Evolutionary conservation across 1,140 invertebrate species (phyloP).

Genomic region (Limonius californicus): DNA sequence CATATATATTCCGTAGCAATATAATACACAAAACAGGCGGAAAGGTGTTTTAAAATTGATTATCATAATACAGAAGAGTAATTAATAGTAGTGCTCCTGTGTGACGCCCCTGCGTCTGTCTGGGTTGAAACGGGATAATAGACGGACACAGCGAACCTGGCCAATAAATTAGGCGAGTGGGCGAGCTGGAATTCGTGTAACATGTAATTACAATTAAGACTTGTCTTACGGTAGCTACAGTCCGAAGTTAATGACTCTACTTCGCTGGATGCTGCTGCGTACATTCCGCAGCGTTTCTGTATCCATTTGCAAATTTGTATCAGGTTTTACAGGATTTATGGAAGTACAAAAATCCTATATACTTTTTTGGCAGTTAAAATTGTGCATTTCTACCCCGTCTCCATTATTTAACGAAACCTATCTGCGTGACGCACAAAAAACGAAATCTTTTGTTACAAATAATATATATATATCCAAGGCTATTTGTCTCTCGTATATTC

Average conservation of each 20-base stretch:
- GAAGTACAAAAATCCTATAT: too few relatives aligned
- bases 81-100: conserved; percentile 24
- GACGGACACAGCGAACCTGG: conserved; percentile 28
- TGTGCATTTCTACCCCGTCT: too few relatives aligned
- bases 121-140: conserved; percentile 25
- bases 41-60: conserved; percentile 21
- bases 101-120: conserved; percentile 19
- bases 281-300: neutral
- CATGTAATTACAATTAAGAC: conserved; percentile 39
- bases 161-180: conserved; percentile 39
- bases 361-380: too few relatives aligned
- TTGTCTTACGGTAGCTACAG: conserved; percentile 34
- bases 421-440: too few relatives aligned
- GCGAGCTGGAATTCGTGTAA: conserved; percentile 38
- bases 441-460: too few relatives aligned
- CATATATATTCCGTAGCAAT: too few relatives aligned
- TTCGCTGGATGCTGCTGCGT: neutral
- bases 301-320: neutral
- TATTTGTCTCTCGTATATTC: too few relatives aligned
- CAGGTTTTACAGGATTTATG: too few relatives aligned
- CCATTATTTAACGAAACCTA: too few relatives aligned
- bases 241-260: conserved; percentile 25
- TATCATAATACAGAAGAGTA: conserved; percentile 24
- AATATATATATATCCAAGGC: too few relatives aligned
- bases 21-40: conserved; percentile 1